Evolutionary conservation across 1,140 invertebrate species (phyloP).

Genomic region (Sycophila sp.): DNA sequence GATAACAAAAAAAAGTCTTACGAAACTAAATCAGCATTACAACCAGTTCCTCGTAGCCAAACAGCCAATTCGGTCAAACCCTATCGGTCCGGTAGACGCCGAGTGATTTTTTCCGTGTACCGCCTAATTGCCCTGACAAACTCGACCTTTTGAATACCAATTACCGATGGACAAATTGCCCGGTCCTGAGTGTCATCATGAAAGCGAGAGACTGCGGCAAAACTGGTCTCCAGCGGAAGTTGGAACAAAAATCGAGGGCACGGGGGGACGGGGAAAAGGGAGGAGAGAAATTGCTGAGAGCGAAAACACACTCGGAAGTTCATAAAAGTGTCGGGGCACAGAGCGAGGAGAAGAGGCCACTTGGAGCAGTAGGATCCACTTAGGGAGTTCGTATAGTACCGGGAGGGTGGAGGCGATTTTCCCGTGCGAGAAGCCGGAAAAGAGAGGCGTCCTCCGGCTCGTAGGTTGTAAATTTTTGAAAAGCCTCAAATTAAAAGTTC

Average conservation of each 20-base stretch:
- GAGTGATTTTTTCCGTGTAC: not conserved
- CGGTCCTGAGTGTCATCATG: not conserved
- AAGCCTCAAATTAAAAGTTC: too few species aligned
- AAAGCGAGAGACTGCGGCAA: not conserved
- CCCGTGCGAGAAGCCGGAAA: too few species aligned
- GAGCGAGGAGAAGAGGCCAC: not conserved
- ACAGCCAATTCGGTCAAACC: too few species aligned
- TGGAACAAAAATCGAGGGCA: not conserved
- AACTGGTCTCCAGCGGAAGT: not conserved
- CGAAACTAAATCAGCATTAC: too few species aligned
- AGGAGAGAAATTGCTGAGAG: not conserved
- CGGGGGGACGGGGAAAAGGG: too few species aligned
- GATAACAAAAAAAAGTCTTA: too few species aligned
- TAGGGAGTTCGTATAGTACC: conserved; percentile 13
- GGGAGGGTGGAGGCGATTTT: too few species aligned
- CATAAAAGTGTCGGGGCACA: conserved; percentile 3
- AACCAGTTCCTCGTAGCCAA: too few species aligned
- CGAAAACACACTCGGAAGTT: conserved; percentile 17
- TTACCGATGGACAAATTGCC: conserved; percentile 13
- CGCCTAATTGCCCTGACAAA: conserved; percentile 19
- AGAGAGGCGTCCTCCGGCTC: too few species aligned
- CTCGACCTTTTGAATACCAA: conserved; percentile 19
- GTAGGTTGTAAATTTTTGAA: too few species aligned
- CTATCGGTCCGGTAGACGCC: too few species aligned
- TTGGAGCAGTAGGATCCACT: conserved; percentile 2